phyloP scores from a whole-genome alignment of 2,888 invertebrate species.

The Hypomecis punctinalis region DNA sequence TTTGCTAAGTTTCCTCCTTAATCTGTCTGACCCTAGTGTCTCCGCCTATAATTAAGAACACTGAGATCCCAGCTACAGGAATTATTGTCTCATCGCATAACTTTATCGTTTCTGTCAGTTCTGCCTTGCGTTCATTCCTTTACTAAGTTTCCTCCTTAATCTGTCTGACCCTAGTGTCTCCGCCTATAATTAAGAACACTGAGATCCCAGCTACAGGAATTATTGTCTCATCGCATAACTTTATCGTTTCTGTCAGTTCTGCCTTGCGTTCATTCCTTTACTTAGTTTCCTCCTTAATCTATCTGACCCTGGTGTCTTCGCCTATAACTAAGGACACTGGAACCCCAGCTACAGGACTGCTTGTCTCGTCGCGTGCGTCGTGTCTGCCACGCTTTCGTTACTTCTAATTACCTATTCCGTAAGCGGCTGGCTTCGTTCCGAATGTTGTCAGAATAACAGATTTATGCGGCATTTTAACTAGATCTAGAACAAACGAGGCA shows the following conservation, averaged over 20 bases:
- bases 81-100: too few relatives aligned
- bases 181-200: too few relatives aligned
- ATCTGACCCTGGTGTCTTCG: neutral
- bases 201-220: constrained; percentile 10
- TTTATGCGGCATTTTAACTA: constrained; percentile 33
- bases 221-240: constrained; percentile 21
- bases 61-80: too few relatives aligned
- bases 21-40: too few relatives aligned
- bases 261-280: neutral
- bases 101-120: too few relatives aligned
- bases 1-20: neutral
- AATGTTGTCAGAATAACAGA: constrained; percentile 35
- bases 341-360: constrained; percentile 12
- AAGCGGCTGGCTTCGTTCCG: constrained; percentile 30
- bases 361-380: constrained; percentile 22
- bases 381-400: constrained; percentile 29
- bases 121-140: neutral
- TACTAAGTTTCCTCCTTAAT: neutral
- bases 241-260: too few relatives aligned
- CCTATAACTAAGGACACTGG: constrained; percentile 8
- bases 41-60: too few relatives aligned
- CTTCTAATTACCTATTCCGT: constrained; percentile 35
- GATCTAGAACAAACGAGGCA: constrained; percentile 1
- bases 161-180: too few relatives aligned
- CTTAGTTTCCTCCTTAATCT: neutral